Conservation (phyloP, 2,113 vertebrate genomes). For the Strix aluco region DNA sequence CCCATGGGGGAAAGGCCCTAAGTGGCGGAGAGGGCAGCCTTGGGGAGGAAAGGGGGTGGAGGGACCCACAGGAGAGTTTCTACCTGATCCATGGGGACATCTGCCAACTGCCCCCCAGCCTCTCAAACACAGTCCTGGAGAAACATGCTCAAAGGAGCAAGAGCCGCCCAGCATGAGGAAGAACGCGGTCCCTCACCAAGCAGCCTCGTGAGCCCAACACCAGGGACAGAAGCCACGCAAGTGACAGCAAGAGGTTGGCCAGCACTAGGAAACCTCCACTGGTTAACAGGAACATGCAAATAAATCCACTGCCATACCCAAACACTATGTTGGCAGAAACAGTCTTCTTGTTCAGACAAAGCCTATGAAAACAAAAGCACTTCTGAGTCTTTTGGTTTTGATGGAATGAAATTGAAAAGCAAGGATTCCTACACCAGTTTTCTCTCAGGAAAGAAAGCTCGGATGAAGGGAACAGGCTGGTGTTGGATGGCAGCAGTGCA, state of each 20-base stretch:
- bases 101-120: no score
- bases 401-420: not conserved
- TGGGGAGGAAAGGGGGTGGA: not conserved
- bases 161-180: fast-evolving
- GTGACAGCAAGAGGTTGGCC: not conserved
- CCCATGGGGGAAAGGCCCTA: fast-evolving
- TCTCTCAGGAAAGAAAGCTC: not conserved
- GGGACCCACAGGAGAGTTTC: not conserved
- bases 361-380: not conserved
- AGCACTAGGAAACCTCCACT: not conserved
- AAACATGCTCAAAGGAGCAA: not conserved
- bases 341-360: not conserved
- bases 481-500: not conserved
- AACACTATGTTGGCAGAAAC: not conserved
- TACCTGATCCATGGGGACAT: fast-evolving
- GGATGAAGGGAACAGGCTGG: not conserved
- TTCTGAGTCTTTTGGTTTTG: not conserved
- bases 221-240: no score
- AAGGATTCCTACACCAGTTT: not conserved
- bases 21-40: no score
- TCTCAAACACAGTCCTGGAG: not conserved
- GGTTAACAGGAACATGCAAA: not conserved
- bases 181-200: fast-evolving
- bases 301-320: not conserved
- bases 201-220: not conserved